phyloP scores from a whole-genome alignment of 2,113 vertebrate species.

The Toxostoma redivivum region DNA sequence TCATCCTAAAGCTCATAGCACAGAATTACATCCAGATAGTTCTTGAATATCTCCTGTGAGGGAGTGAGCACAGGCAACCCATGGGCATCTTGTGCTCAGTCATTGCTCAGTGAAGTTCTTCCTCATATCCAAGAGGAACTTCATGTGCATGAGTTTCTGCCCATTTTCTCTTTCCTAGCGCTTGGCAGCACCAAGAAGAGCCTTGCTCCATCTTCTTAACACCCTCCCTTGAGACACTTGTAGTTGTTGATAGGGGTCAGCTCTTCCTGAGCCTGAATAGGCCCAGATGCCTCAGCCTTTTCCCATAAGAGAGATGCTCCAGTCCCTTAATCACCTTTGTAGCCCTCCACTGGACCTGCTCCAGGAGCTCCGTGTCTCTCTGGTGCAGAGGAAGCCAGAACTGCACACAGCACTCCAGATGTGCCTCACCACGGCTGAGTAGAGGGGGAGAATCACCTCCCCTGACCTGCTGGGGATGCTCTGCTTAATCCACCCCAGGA shows the following conservation, averaged over 20 bases:
- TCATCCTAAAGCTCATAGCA: not conserved
- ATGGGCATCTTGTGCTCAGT: not conserved
- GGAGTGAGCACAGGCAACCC: not conserved
- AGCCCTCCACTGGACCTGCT: not conserved
- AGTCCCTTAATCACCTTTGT: not conserved
- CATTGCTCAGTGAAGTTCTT: not conserved
- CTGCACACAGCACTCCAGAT: not conserved
- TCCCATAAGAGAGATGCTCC: not conserved
- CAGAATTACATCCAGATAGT: not conserved
- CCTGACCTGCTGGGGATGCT: not conserved
- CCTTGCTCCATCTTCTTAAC: not conserved
- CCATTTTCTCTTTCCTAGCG: not conserved
- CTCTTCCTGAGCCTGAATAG: not conserved
- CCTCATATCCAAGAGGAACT: not conserved
- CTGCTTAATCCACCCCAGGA: not conserved
- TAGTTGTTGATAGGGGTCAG: not conserved
- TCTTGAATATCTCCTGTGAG: not conserved
- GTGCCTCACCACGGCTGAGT: not conserved
- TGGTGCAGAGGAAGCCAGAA: not conserved
- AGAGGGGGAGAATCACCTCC: not conserved
- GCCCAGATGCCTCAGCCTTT: not conserved
- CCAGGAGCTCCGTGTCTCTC: not conserved
- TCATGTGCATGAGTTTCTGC: not conserved
- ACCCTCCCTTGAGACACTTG: not conserved
- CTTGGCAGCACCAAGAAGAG: not conserved